Base-by-base conservation (phyloP, 2,113 vertebrate genomes). In the Pygoscelis adeliae region DNA sequence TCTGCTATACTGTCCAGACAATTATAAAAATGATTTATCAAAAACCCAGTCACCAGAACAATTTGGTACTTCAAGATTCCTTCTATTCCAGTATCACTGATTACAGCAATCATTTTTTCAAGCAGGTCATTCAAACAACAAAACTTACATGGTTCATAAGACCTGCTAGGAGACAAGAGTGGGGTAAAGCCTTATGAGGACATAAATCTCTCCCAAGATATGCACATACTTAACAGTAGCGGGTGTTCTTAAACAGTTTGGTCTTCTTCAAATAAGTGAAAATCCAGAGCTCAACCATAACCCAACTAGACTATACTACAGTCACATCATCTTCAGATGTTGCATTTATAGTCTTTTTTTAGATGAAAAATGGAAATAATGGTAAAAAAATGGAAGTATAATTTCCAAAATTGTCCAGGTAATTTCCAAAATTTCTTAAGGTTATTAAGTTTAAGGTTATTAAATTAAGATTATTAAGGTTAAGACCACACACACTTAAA, bases 11-110 rank as follows among this genome's bases (percentile, higher is more conserved):
- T 96, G 97, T 96, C 97, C 88, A 96, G 63, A 83, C 86, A 97
- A 97, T 94, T 97, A 96, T n/a, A 93, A 92, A 96, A 93, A 94
- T 90, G 63, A 89, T 85, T 95, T 87, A 86, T 97, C 97, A 97
- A 83, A 96, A 97, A 96, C 36, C 56, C 85, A 97, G 88, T 91
- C 96, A 96, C 78, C 88, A 74, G 90, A 92, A 96, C 66, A 89
- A 79, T 72, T 71, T 81, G 66, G 59, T 79, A 74, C 56, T 90
- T 96, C 53, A 74, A 74, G 59, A 87, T 93, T 89, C 79, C 69
- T 77, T 81, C 86, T 65, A 56, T 86, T 82, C 63, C 76, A 81
- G 52, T 49, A 91, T 74, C 49, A 58, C 58, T 82, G 79, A 97
- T 93, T 94, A 80, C 38, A 94, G 69, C 69, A 83, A 95, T 88